Conservation (phyloP, 1,140 invertebrate genomes). For the Amyelois transitella region DNA sequence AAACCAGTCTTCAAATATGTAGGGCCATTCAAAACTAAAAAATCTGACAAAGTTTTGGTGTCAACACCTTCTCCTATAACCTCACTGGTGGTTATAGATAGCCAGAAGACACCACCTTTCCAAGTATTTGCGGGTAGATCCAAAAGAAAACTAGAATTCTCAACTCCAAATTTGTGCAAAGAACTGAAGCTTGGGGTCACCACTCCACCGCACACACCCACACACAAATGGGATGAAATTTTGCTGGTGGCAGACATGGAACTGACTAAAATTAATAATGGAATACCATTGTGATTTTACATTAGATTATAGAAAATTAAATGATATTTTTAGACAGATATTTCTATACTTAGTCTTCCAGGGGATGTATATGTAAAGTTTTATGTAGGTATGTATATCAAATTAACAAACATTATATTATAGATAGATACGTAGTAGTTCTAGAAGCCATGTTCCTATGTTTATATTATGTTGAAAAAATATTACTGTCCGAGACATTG, state of each 20-base stretch:
- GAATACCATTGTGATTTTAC: slow-evolving; percentile 45
- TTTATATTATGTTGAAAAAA: slow-evolving; percentile 29
- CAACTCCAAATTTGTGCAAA: slow-evolving; percentile 44
- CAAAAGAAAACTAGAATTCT: slow-evolving; percentile 68
- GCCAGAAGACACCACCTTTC: slow-evolving; percentile 38
- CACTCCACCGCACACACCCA: slow-evolving; percentile 63
- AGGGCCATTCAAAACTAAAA: slow-evolving; percentile 73
- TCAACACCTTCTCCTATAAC: slow-evolving; percentile 57
- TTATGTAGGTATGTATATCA: not conserved
- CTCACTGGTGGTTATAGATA: slow-evolving; percentile 44
- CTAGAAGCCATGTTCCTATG: slow-evolving; percentile 34
- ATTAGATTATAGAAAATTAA: slow-evolving; percentile 10
- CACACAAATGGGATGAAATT: slow-evolving; percentile 72
- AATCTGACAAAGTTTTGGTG: slow-evolving; percentile 33
- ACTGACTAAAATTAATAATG: slow-evolving; percentile 69
- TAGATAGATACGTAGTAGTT: slow-evolving; percentile 22
- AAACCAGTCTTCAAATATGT: slow-evolving; percentile 83
- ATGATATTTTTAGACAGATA: slow-evolving; percentile 22
- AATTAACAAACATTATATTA: slow-evolving; percentile 12
- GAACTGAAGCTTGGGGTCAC: slow-evolving; percentile 45
- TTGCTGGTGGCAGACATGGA: slow-evolving; percentile 71
- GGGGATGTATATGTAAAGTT: slow-evolving; percentile 23
- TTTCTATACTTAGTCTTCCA: slow-evolving; percentile 47
- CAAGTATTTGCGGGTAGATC: slow-evolving; percentile 59
- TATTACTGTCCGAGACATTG: slow-evolving; percentile 39